phyloP scores from a whole-genome alignment of 2,113 vertebrate species.

The Eulemur rufifrons region DNA sequence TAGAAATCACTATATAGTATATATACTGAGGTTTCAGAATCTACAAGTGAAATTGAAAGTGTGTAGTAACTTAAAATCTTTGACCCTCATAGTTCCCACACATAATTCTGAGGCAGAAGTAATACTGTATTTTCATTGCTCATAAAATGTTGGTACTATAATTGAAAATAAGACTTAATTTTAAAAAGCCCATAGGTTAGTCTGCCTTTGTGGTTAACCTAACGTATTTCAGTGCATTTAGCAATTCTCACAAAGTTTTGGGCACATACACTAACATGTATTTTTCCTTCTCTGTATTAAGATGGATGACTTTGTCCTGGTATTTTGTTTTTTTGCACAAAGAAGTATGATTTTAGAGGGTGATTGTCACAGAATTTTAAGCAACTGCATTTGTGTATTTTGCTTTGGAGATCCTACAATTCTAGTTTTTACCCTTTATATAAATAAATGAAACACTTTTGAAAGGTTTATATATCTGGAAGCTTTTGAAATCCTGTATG shows the following conservation, averaged over 20 bases:
- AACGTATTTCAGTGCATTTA: conserved; percentile 14
- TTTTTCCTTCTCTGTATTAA: not conserved
- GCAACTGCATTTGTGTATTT: not conserved
- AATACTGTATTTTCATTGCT: not conserved
- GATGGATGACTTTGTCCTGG: not conserved
- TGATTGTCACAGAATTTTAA: not conserved
- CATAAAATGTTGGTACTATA: not conserved
- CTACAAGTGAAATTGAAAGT: not conserved
- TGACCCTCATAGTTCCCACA: not conserved
- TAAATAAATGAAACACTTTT: not conserved
- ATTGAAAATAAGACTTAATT: conserved; percentile 14
- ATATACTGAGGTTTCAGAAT: not conserved
- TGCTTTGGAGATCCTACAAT: not conserved
- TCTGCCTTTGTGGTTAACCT: not conserved
- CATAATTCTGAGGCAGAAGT: not conserved
- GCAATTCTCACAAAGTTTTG: not conserved
- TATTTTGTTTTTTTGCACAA: conserved; percentile 38
- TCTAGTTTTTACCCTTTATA: not conserved
- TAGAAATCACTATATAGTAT: not conserved
- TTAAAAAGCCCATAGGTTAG: not conserved
- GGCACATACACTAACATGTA: not conserved
- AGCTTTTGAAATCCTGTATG: not conserved
- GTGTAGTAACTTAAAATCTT: not conserved
- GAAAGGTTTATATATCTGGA: not conserved
- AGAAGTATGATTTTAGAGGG: not conserved